Conservation (phyloP, 2,113 vertebrate genomes). For the Chamaea fasciata region DNA sequence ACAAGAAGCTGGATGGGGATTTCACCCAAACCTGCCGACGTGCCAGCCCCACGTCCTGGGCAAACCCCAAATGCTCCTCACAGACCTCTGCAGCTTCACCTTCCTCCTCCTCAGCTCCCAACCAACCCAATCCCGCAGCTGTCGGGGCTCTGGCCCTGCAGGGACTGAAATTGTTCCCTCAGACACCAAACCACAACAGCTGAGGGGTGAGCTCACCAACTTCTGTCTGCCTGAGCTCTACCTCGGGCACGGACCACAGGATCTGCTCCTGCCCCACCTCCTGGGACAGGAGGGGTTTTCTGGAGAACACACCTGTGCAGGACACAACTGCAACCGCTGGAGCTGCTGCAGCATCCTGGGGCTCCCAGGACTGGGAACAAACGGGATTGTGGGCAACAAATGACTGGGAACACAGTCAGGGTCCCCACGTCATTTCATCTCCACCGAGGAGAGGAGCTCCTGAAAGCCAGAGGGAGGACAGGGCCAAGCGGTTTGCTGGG, state of each 20-base stretch:
- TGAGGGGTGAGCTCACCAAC: not conserved
- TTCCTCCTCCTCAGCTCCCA: not conserved
- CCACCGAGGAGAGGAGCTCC: not conserved
- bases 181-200: not conserved
- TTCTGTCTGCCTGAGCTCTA: not conserved
- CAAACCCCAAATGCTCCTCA: not conserved
- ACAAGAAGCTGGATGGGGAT: not conserved
- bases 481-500: accelerated
- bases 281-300: not conserved
- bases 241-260: accelerated
- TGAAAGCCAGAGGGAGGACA: not conserved
- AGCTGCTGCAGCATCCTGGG: accelerated
- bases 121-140: accelerated
- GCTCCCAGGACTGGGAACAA: not conserved
- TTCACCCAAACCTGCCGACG: accelerated
- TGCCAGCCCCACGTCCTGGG: accelerated
- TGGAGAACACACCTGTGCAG: accelerated
- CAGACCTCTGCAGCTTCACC: not conserved
- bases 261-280: accelerated
- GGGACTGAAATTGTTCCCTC: accelerated
- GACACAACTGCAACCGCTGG: accelerated
- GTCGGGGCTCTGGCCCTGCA: not conserved
- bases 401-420: accelerated
- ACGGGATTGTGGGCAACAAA: too few relatives aligned
- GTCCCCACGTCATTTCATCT: accelerated